These are phyloP conservation scores for Cephonodes hylas DNA, from an alignment of 2,888 invertebrate species.

Conservation along the genomic window DNA sequence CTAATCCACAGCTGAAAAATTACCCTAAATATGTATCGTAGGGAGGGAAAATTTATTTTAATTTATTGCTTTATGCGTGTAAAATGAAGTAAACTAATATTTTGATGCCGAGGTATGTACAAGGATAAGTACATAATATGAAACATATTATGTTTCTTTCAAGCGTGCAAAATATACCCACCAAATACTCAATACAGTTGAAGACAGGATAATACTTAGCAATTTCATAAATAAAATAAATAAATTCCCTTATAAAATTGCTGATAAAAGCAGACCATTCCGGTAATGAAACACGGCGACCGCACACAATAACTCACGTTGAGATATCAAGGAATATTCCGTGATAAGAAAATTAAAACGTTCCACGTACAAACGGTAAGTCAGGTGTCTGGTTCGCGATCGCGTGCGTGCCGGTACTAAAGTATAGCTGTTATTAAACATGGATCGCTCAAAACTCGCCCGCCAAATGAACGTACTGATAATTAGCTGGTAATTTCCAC, in stretches of 20 bases:
- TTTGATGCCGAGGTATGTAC: too few species aligned
- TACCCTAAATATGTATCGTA: too few species aligned
- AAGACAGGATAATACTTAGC: background rate
- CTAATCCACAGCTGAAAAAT: too few species aligned
- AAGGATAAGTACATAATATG: too few species aligned
- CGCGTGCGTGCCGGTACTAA: constrained; percentile 27
- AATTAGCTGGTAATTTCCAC: constrained; percentile 45
- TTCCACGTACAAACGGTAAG: constrained; percentile 1
- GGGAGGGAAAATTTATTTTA: too few species aligned
- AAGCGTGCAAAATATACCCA: too few species aligned
- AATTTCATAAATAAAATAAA: background rate
- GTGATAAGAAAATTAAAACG: constrained; percentile 7
- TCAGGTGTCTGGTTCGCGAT: constrained; percentile 7
- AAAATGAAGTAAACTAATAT: too few species aligned
- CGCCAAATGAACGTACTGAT: constrained; percentile 42
- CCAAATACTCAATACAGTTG: background rate
- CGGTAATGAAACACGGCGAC: background rate
- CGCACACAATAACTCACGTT: background rate
- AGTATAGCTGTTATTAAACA: constrained; percentile 21
- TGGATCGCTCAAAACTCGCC: constrained; percentile 44
- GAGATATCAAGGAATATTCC: background rate
- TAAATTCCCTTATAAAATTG: background rate
- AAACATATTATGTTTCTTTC: too few species aligned
- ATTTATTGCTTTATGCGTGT: too few species aligned
- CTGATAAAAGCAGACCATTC: background rate